phyloP scores from a whole-genome alignment of 2,888 invertebrate genomes.

The Anaspis maculata region DNA sequence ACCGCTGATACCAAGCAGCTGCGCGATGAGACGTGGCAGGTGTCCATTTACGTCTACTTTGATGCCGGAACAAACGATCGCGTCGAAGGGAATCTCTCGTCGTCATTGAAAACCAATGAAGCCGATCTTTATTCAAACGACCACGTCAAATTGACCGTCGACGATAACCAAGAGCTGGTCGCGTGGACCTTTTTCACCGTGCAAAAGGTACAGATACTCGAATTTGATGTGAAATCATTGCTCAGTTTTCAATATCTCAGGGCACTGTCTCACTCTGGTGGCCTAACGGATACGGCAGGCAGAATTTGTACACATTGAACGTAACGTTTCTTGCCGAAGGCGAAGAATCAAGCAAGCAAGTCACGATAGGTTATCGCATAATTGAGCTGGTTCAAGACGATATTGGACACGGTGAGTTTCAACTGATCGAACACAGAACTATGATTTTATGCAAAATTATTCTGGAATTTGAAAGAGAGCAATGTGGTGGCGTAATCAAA shows the following conservation, averaged over 20 bases:
- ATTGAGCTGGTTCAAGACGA: conserved; percentile 72
- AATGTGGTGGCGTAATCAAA: too few species aligned
- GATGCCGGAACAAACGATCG: background rate
- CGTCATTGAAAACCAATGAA: too few species aligned
- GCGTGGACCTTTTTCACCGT: too few species aligned
- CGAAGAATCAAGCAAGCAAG: conserved; percentile 39
- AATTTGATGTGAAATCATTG: background rate
- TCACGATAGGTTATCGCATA: conserved; percentile 77
- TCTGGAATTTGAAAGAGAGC: too few species aligned
- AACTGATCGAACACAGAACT: too few species aligned
- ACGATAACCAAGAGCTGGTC: too few species aligned
- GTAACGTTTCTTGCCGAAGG: conserved; percentile 44
- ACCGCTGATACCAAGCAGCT: conserved; percentile 35
- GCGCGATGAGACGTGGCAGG: conserved; percentile 1
- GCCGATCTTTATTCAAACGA: too few species aligned
- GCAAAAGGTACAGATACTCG: too few species aligned
- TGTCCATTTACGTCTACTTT: conserved; percentile 1
- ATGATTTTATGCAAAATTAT: too few species aligned
- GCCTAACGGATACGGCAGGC: conserved; percentile 88
- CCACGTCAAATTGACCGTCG: too few species aligned
- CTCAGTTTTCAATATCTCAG: conserved; percentile 12
- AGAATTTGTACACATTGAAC: conserved; percentile 63
- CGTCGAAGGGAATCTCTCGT: too few species aligned
- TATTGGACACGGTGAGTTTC: too few species aligned
- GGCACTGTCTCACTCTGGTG: conserved; percentile 67